Evolutionary conservation across 2,797 vertebrate genomes (phyloP).

Genomic region (Notoglanidium macrostoma): DNA sequence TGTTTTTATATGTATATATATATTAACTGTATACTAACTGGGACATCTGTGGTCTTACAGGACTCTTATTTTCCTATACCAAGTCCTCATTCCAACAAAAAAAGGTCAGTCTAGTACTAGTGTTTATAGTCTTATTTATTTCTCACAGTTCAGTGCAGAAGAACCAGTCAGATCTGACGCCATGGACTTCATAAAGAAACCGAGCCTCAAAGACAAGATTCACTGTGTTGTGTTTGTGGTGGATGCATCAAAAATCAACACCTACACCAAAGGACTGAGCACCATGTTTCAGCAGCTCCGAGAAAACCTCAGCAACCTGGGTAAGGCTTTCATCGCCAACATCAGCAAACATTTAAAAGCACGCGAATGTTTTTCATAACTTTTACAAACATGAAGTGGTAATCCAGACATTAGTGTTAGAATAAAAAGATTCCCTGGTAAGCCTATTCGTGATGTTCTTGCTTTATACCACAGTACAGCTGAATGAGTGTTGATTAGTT

Average conservation of each 20-base stretch:
- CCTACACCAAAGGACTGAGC: conserved; percentile 58
- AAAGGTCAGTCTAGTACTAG: not conserved
- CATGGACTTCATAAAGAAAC: conserved; percentile 64
- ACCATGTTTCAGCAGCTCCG: conserved; percentile 66
- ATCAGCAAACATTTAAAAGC: not conserved
- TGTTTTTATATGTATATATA: not conserved
- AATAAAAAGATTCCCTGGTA: not conserved
- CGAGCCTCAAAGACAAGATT: conserved; percentile 63
- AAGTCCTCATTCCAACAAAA: not conserved
- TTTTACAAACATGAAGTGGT: not conserved
- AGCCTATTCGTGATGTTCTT: not conserved
- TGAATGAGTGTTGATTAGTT: not conserved
- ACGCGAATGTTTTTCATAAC: not conserved
- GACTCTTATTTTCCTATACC: not conserved
- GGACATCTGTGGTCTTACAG: not conserved
- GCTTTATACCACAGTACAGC: not conserved
- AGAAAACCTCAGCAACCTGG: conserved; percentile 71
- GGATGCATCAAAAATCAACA: conserved; percentile 62
- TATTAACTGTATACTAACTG: not conserved
- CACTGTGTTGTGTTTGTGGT: conserved; percentile 75
- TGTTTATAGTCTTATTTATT: not conserved
- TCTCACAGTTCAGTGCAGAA: conserved; percentile 66
- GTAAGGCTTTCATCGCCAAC: conserved; percentile 58
- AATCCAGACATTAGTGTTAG: not conserved
- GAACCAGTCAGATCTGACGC: conserved; percentile 65